These are phyloP conservation scores for Apodemus sylvaticus DNA, from an alignment of 2,113 vertebrate species.

Conservation along the genomic window DNA sequence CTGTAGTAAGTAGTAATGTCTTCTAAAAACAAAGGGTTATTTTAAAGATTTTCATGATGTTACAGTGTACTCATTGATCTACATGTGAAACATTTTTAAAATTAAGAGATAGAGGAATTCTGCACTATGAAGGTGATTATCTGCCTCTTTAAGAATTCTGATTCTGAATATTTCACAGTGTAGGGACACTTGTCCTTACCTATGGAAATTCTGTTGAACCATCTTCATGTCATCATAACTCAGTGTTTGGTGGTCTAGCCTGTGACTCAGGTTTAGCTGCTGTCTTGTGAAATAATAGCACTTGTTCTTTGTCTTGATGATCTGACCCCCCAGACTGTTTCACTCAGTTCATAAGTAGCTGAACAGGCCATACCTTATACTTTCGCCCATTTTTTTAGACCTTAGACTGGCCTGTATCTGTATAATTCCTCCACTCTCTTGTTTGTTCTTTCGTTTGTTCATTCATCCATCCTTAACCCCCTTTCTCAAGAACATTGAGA, in stretches of 20 bases:
- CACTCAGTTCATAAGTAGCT: neutral
- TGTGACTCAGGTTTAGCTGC: neutral
- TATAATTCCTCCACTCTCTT: slow-evolving; percentile 22
- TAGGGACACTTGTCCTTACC: neutral
- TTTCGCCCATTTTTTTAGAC: neutral
- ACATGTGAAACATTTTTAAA: neutral
- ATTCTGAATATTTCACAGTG: neutral
- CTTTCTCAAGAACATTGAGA: slow-evolving; percentile 43
- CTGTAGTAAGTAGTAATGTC: slow-evolving; percentile 89
- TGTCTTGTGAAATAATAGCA: neutral
- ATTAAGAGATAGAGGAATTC: slow-evolving; percentile 20
- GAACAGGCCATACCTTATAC: neutral
- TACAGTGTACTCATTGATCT: slow-evolving; percentile 10
- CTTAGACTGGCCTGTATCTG: slow-evolving; percentile 3
- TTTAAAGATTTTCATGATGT: slow-evolving; percentile 25
- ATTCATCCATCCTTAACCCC: neutral
- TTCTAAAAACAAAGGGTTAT: slow-evolving; percentile 16
- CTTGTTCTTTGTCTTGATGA: neutral
- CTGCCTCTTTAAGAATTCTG: slow-evolving; percentile 7
- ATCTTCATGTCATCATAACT: neutral
- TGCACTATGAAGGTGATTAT: neutral
- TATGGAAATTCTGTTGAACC: neutral
- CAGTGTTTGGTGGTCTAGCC: neutral
- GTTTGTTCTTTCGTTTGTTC: neutral
- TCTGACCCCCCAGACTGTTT: neutral